Percentiles rank a stretch among this genome's conserved stretches.
Conservation (phyloP, 2,888 invertebrate species). For the Archips crataeganus region DNA sequence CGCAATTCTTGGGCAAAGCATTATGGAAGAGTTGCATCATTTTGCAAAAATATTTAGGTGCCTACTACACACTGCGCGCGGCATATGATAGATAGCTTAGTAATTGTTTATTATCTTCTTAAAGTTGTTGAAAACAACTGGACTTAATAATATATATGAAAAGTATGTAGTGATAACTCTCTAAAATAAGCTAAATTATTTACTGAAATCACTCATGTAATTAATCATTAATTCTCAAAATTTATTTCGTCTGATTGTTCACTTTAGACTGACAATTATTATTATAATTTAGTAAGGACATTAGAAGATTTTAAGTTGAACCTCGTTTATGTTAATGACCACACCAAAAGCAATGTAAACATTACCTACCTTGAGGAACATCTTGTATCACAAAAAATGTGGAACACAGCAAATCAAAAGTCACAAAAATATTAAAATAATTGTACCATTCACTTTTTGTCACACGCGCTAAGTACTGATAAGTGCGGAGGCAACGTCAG, state of each 20-base stretch:
- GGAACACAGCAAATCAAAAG: constrained; percentile 14
- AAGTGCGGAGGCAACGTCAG: constrained; percentile 61
- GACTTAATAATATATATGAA: no score
- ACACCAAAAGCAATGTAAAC: constrained; percentile 12
- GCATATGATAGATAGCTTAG: neutral
- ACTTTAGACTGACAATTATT: no score
- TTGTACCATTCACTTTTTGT: constrained; percentile 48
- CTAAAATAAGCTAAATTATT: no score
- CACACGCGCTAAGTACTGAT: constrained; percentile 74
- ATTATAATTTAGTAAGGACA: neutral
- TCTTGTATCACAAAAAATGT: constrained; percentile 49
- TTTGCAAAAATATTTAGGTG: neutral
- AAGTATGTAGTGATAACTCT: no score
- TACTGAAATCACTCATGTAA: no score
- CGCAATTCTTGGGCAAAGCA: constrained; percentile 5
- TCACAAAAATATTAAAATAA: constrained; percentile 51
- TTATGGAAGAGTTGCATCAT: constrained; percentile 28
- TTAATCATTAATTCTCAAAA: no score
- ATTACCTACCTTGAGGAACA: constrained; percentile 65
- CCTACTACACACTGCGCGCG: neutral
- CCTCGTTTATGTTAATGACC: no score
- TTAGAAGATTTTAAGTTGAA: neutral
- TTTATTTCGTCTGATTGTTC: no score
- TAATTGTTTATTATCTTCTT: no score
- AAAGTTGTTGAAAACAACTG: no score